Base-by-base conservation (phyloP, 1,140 invertebrate species). In the Drosophila azteca region DNA sequence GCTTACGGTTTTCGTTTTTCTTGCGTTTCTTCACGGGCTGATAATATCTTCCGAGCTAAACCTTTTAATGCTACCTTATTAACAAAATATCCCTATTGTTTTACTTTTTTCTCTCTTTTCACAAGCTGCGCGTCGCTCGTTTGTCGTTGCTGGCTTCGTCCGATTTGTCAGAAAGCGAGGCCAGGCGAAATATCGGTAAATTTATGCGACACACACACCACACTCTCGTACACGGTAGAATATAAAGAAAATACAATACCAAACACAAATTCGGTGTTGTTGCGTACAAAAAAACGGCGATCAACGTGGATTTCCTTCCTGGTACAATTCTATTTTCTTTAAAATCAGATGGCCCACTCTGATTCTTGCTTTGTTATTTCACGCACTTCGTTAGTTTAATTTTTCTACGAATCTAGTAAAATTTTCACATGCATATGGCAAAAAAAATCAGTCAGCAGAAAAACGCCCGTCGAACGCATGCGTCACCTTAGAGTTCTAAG, bases 161-260 rank as follows among this genome's bases (percentile, higher is more conserved):
- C 59, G 59, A 39, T 39, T 39, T 13, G 11, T 39, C 35, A 39
- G 35, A 39, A 11, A 39, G 11, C 35, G 35, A 39, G 11, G 35
- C 60, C 59, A 60, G 61, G 63, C 69, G 57, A 85, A 84, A 84
- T 87, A 84, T 87, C 80, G 80, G 80, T 85, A 84, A 80, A 81
- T 81, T 76, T 74, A 78, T 78, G 75, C 70, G 65, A 70, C 70
- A 72, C 62, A 70, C 64, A 61, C 72, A 67, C 17, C 29, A 55
- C 17, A 39, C 43, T 31, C 48, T 63, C 62, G 44, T 39, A 44
- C 35, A 67, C 39, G 50, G 61, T 67, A 63, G 78, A 78, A 83
- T 81, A 87, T 48, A 48, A 46, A 54, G 57, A 52, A 45, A 68
- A 68, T 66, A 52, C 63, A 62, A 20, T 13, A 52, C 26, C 44